Evolutionary conservation across 2,888 invertebrate species (phyloP).

Genomic region (Nebria salina): DNA sequence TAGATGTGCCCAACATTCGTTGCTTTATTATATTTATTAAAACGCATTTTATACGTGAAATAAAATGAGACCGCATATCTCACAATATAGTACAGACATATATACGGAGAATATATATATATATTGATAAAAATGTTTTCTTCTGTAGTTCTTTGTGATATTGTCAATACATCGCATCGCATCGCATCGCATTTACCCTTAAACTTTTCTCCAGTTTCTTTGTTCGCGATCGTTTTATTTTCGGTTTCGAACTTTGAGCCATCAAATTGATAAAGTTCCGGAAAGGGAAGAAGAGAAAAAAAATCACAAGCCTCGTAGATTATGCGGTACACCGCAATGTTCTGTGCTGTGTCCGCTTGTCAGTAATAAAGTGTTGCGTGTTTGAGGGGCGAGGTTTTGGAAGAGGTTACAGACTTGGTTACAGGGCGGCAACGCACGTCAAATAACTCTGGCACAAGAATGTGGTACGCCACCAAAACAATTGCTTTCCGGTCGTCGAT

Average conservation of each 20-base stretch:
- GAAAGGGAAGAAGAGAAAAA: slow-evolving; percentile 30
- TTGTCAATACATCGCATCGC: slow-evolving; percentile 8
- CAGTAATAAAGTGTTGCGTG: slow-evolving; percentile 22
- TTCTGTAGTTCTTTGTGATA: slow-evolving; percentile 13
- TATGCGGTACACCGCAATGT: slow-evolving; percentile 35
- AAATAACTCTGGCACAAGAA: slow-evolving; percentile 31
- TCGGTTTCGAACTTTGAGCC: slow-evolving; percentile 24
- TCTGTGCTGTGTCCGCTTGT: slow-evolving; percentile 15
- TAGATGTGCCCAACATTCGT: background rate
- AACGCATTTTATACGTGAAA: background rate
- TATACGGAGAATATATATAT: slow-evolving; percentile 12
- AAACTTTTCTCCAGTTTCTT: slow-evolving; percentile 29
- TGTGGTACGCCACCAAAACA: slow-evolving; percentile 13
- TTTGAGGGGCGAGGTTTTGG: background rate
- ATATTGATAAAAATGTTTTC: slow-evolving; percentile 20
- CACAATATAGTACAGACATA: no score
- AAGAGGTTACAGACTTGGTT: background rate
- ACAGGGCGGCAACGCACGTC: slow-evolving; percentile 23
- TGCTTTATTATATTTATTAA: background rate
- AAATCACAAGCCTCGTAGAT: slow-evolving; percentile 33
- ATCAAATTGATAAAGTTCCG: slow-evolving; percentile 41
- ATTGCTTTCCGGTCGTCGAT: background rate
- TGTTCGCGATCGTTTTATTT: slow-evolving; percentile 34
- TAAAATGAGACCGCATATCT: background rate
- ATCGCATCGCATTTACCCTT: slow-evolving; percentile 26